These are phyloP conservation scores for Ceraclea dissimilis DNA, from an alignment of 2,888 invertebrate species.

Conservation along the genomic window DNA sequence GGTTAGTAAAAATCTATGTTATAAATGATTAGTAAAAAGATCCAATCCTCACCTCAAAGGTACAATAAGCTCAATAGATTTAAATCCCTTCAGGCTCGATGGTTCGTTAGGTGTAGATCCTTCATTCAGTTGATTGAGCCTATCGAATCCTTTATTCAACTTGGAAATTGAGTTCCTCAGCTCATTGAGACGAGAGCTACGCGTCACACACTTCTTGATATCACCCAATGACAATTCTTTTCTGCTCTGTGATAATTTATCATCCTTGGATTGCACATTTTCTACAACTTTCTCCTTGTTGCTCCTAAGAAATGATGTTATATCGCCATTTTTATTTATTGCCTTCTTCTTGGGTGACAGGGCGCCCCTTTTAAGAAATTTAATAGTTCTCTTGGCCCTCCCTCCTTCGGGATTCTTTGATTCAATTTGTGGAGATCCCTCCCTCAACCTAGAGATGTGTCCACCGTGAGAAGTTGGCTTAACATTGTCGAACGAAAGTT, in stretches of 20 bases:
- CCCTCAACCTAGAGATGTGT: conserved; percentile 22
- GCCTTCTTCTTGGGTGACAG: conserved; percentile 33
- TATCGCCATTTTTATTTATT: conserved; percentile 8
- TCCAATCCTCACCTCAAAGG: conserved; percentile 57
- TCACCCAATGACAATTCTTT: conserved; percentile 62
- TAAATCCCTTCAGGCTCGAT: conserved; percentile 58
- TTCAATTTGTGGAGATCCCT: conserved; percentile 27
- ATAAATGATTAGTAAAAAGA: too few relatives aligned
- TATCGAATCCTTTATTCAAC: conserved; percentile 56
- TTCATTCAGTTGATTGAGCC: conserved; percentile 42
- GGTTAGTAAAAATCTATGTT: too few relatives aligned
- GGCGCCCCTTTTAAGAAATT: conserved; percentile 35
- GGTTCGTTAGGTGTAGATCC: conserved; percentile 36
- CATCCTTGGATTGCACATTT: conserved; percentile 9
- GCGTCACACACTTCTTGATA: conserved; percentile 58
- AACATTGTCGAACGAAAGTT: conserved; percentile 22
- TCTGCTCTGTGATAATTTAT: conserved; percentile 38
- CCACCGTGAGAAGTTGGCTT: background rate
- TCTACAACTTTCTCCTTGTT: conserved; percentile 16
- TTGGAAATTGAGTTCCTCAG: conserved; percentile 59
- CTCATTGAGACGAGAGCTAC: conserved; percentile 62
- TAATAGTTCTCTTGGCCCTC: conserved; percentile 19
- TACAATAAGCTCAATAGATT: conserved; percentile 69
- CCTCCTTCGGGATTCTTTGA: conserved; percentile 8
- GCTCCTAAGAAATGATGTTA: conserved; percentile 27